These are phyloP conservation scores for Lutjanus erythropterus DNA, from an alignment of 2,113 vertebrate species.

Conservation along the genomic window DNA sequence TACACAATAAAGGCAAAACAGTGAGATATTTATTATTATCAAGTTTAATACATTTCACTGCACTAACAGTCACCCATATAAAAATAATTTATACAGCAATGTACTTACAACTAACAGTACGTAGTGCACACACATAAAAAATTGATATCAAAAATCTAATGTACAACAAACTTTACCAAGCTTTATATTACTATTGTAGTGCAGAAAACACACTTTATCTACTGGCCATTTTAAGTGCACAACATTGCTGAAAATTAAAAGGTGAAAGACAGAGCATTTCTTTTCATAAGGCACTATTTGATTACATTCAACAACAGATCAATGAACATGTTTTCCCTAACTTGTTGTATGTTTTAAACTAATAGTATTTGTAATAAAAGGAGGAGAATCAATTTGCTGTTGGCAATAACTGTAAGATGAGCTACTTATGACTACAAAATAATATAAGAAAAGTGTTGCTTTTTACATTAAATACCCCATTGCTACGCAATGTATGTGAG, in stretches of 20 bases:
- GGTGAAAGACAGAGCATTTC: background rate
- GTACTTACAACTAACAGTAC: slow-evolving; percentile 15
- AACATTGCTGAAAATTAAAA: slow-evolving; percentile 10
- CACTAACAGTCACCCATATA: background rate
- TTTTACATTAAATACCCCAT: background rate
- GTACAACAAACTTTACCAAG: background rate
- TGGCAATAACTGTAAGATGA: background rate
- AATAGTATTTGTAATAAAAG: background rate
- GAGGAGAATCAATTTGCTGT: background rate
- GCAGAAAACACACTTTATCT: background rate
- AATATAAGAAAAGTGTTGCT: slow-evolving; percentile 4
- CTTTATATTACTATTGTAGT: slow-evolving; percentile 4
- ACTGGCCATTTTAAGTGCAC: slow-evolving; percentile 38
- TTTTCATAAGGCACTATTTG: background rate
- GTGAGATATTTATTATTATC: background rate
- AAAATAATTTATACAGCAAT: slow-evolving; percentile 27
- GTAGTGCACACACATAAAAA: slow-evolving; percentile 6
- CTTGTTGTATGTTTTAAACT: background rate
- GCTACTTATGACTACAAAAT: background rate
- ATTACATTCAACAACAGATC: background rate
- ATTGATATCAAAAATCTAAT: background rate
- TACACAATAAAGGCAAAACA: background rate
- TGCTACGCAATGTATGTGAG: background rate
- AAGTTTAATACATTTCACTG: slow-evolving; percentile 39
- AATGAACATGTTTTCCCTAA: background rate